Evolutionary conservation across 64 coral and sea anemone species (phyloP).

Genomic region (Pocillopora verrucosa): DNA sequence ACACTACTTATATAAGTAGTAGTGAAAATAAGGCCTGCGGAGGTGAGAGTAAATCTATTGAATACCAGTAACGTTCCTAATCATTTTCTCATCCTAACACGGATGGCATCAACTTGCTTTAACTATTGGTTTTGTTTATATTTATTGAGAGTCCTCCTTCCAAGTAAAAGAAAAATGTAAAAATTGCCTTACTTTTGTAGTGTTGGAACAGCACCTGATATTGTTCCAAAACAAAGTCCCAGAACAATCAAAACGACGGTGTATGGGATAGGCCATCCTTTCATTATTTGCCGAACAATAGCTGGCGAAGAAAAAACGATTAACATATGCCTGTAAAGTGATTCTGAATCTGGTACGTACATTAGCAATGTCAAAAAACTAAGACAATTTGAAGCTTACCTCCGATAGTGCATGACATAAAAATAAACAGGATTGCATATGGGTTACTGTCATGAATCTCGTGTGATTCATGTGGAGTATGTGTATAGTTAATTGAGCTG

Average conservation of each 20-base stretch:
- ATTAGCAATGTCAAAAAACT: neutral
- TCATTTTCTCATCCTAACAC: too few species aligned
- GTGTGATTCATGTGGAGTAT: neutral
- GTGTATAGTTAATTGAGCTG: neutral
- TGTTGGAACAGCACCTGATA: conserved; percentile 72
- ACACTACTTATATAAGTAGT: too few species aligned
- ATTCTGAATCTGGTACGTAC: neutral
- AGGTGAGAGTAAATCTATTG: too few species aligned
- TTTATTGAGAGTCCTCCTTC: too few species aligned
- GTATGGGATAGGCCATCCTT: conserved; percentile 98
- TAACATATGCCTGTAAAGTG: neutral
- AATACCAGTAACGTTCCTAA: too few species aligned
- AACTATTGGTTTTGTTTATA: neutral
- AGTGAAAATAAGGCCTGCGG: too few species aligned
- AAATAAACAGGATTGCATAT: conserved; percentile 94
- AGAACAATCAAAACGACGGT: conserved; percentile 90
- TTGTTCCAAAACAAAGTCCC: conserved; percentile 81
- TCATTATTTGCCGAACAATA: conserved; percentile 92
- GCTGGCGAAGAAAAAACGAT: conserved; percentile 49
- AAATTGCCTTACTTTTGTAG: conserved; percentile 69
- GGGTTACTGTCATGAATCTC: conserved; percentile 58
- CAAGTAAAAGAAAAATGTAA: neutral
- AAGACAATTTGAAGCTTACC: conserved; percentile 55
- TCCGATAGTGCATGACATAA: conserved; percentile 88
- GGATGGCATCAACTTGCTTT: too few species aligned